These are phyloP conservation scores for Hyaena hyaena DNA, from an alignment of 2,113 vertebrate species.

Conservation along the genomic window DNA sequence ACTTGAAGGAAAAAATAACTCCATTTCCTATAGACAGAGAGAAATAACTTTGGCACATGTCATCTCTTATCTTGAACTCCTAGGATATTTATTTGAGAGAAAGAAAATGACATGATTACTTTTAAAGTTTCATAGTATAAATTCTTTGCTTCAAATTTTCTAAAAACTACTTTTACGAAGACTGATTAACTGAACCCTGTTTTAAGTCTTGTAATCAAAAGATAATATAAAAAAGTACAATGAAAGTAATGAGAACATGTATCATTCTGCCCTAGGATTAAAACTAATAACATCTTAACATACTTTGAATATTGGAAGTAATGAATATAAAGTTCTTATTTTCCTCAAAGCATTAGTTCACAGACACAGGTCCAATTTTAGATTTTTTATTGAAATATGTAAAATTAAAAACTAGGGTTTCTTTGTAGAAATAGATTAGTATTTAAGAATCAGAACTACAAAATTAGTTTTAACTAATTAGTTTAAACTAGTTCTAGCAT, in stretches of 20 bases:
- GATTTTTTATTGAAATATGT: constrained; percentile 12
- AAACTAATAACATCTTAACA: constrained; percentile 1
- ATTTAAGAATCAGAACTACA: background rate
- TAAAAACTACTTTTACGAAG: constrained; percentile 48
- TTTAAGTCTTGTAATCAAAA: background rate
- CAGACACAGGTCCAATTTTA: background rate
- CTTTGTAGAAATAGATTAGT: background rate
- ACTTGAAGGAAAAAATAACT: constrained; percentile 96
- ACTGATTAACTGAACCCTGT: background rate
- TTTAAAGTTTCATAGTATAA: background rate
- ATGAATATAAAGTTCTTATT: background rate
- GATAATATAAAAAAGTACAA: background rate
- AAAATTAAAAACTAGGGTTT: constrained; percentile 43
- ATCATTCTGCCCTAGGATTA: background rate
- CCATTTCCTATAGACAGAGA: constrained; percentile 91
- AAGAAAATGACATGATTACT: background rate
- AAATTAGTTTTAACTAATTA: background rate
- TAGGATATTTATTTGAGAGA: background rate
- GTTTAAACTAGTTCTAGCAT: background rate
- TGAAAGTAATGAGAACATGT: background rate
- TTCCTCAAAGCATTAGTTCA: background rate
- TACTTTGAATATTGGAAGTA: background rate
- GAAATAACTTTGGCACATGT: background rate
- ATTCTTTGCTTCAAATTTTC: background rate
- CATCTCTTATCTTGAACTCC: background rate